Conservation (phyloP, 2,113 vertebrate genomes). For the Heterotilapia buettikoferi region DNA sequence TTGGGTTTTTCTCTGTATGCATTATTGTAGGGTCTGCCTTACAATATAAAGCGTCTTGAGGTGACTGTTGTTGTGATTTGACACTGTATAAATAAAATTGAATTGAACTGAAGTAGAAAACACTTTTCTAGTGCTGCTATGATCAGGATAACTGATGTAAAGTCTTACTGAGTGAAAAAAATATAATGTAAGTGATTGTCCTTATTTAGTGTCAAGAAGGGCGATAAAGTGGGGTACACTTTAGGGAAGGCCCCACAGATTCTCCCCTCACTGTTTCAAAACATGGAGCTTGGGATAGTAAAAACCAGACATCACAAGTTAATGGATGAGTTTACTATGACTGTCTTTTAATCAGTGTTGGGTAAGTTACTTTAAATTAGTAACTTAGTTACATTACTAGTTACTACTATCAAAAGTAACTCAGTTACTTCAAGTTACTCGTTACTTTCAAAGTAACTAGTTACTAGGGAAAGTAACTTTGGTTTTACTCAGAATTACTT, state of each 20-base stretch:
- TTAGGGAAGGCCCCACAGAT: neutral
- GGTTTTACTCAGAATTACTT: neutral
- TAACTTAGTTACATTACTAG: neutral
- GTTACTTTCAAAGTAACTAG: neutral
- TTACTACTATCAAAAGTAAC: neutral
- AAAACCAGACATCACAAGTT: neutral
- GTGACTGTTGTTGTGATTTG: rapidly evolving
- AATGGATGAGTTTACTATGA: neutral
- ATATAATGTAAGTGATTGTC: neutral
- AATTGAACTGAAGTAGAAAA: neutral
- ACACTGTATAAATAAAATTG: rapidly evolving
- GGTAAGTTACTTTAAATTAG: neutral
- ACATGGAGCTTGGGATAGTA: neutral
- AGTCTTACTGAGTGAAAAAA: neutral
- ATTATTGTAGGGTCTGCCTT: rapidly evolving
- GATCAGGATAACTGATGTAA: rapidly evolving
- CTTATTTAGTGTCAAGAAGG: neutral
- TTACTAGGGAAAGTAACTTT: neutral
- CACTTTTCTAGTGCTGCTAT: neutral
- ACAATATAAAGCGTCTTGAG: neutral
- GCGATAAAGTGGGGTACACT: neutral
- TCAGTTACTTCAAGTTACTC: neutral
- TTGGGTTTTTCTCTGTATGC: neutral
- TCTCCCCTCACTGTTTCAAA: neutral
- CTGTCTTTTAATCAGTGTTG: neutral